These are phyloP conservation scores for Cinclus mexicanus DNA, from an alignment of 2,113 vertebrate genomes.

Conservation along the genomic window DNA sequence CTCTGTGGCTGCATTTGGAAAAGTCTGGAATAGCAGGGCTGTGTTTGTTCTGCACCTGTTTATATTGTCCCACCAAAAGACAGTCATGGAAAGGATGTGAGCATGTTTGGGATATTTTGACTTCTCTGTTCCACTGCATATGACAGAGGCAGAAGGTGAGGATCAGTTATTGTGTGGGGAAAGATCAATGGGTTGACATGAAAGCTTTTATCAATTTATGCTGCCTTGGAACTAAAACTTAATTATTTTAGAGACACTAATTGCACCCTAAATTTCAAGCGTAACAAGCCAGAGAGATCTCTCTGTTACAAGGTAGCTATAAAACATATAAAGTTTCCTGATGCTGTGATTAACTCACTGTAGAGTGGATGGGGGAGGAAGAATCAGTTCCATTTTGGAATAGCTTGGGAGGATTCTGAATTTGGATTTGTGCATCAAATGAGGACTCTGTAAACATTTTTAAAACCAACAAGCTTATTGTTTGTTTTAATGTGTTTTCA, in stretches of 20 bases:
- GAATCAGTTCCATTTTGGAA: not conserved
- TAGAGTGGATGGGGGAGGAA: not conserved
- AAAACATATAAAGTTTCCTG: not conserved
- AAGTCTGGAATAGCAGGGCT: not conserved
- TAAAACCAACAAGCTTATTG: not conserved
- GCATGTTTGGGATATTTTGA: not conserved
- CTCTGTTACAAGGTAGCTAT: not conserved
- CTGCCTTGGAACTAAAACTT: not conserved
- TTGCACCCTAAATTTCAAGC: not conserved
- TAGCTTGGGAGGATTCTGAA: not conserved
- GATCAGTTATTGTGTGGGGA: not conserved
- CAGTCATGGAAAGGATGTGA: not conserved
- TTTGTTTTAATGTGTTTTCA: not conserved
- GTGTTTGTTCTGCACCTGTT: not conserved
- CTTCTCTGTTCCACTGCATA: not conserved
- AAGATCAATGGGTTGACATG: not conserved
- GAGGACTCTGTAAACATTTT: not conserved
- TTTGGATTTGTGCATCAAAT: not conserved
- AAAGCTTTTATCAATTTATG: not conserved
- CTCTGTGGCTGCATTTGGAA: not conserved
- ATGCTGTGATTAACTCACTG: not conserved
- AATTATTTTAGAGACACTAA: not conserved
- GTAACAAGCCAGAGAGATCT: not conserved
- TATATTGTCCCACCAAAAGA: not conserved
- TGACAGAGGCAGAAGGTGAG: not conserved